phyloP scores from a whole-genome alignment of 2,113 vertebrate species.

The Stigmatopora argus region DNA sequence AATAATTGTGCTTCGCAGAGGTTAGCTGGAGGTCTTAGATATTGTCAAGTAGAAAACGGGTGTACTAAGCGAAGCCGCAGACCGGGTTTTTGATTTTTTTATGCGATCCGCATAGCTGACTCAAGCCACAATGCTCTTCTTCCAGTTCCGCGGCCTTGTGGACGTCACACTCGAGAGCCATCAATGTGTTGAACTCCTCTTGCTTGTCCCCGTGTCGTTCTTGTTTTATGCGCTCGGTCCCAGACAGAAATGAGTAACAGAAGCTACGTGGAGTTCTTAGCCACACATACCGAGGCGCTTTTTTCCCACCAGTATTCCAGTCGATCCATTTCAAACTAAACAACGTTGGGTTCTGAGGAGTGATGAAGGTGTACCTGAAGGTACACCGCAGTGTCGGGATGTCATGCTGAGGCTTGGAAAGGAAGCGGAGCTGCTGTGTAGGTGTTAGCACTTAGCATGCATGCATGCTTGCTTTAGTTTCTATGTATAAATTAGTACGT shows the following conservation, averaged over 20 bases:
- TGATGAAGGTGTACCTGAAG: conserved; percentile 59
- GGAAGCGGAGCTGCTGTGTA: conserved; percentile 42
- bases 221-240: background rate
- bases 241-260: conserved; percentile 8
- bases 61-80: conserved; percentile 13
- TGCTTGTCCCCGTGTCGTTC: background rate
- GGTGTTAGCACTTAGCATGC: conserved; percentile 8
- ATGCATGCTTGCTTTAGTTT: background rate
- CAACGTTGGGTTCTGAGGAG: background rate
- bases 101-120: conserved; percentile 18
- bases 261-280: background rate
- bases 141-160: conserved; percentile 25
- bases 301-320: conserved; percentile 22
- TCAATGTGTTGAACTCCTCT: background rate
- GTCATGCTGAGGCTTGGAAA: conserved; percentile 64
- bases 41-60: background rate
- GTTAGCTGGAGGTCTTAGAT: background rate
- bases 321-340: conserved; percentile 32
- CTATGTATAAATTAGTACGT: conserved; percentile 15
- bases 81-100: conserved; percentile 15
- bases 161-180: background rate
- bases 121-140: conserved; percentile 29
- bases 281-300: background rate
- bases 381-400: conserved; percentile 65
- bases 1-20: conserved; percentile 16